Base-by-base conservation (phyloP, 2,113 vertebrate species). In the Odobenus rosmarus region DNA sequence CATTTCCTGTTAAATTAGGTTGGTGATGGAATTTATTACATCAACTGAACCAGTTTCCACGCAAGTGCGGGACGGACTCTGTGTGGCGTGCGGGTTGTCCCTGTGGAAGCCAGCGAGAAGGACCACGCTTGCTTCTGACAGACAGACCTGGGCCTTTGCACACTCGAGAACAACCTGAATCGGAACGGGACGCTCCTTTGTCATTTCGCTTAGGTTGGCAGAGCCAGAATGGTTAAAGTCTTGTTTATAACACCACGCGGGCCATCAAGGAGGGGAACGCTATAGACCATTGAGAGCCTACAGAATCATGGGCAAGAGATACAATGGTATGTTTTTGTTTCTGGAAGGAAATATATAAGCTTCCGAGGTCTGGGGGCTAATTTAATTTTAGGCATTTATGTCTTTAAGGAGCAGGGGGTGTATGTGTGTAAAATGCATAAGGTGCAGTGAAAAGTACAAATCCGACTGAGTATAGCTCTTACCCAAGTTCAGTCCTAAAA, bases 1-100 rank as follows among this genome's bases (percentile, higher is more conserved):
- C 39, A 67, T 71, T 96, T 94, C 51, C 82, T 91, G 51, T 85
- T 71, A 64, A 93, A 96, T 88, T 80, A 72, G 94, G 80, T 71
- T 84, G 84, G 57, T 61, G 64, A 57, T 90, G 76, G 74, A 69
- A 96, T 74, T 94, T 69, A 51, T 94, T 84, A 31, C 57, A 84
- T 95, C 76, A 93, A 53, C 57, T 28, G 80, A 96, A 64, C 36
- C 81, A 49, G 57, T 72, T 77, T 96, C 49, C 62, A 55, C 36
- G 19, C 7, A 12, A 77, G 53, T 19, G 36, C 69, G 59, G 93
- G 79, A 86, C 92, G 83, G 87, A 74, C 83, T 39, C 72, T 71
- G 42, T 14, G 36, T 42, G 83, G 79, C 3, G 1, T 59, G 19
- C 39, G 24, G 61, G n/a, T 49, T 36, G 31, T 64, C 55, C 71